A percentile compares a stretch with the other conserved stretches of the same genome.
Conservation (phyloP, 2,113 vertebrate species). For the Puntigrus tetrazona region DNA sequence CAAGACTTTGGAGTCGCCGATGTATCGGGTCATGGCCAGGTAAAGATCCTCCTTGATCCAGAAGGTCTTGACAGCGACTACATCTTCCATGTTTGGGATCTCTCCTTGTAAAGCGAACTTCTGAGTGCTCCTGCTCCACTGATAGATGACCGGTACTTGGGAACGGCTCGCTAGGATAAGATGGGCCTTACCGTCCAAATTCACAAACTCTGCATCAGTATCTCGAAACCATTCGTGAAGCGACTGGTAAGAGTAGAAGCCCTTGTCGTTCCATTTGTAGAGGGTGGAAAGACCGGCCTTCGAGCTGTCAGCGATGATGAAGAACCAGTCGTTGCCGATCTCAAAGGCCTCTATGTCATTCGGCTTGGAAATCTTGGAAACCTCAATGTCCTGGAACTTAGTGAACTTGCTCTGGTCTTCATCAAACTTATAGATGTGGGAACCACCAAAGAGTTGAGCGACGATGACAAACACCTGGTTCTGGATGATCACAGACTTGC, state of each 20-base stretch:
- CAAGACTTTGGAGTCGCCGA: slow-evolving; percentile 94
- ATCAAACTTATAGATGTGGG: slow-evolving; percentile 95
- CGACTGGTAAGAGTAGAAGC: slow-evolving; percentile 95
- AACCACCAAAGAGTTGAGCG: slow-evolving; percentile 96
- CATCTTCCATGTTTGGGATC: slow-evolving; percentile 97
- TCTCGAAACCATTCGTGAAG: slow-evolving; percentile 97
- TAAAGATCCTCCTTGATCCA: slow-evolving; percentile 87
- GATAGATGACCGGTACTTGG: slow-evolving; percentile 94
- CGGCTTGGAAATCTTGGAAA: slow-evolving; percentile 95
- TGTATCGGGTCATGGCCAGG: slow-evolving; percentile 92
- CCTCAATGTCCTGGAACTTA: slow-evolving; percentile 98
- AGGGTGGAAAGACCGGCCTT: slow-evolving; percentile 96
- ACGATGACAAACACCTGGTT: slow-evolving; percentile 96
- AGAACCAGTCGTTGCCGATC: slow-evolving; percentile 90
- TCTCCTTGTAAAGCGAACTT: slow-evolving; percentile 90
- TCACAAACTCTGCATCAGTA: slow-evolving; percentile 91
- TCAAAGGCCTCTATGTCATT: slow-evolving; percentile 96
- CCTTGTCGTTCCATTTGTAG: slow-evolving; percentile 97
- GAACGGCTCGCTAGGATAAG: slow-evolving; percentile 94
- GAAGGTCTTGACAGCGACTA: slow-evolving; percentile 93
- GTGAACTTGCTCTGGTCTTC: slow-evolving; percentile 95
- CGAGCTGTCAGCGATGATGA: slow-evolving; percentile 95
- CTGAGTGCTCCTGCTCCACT: slow-evolving; percentile 90
- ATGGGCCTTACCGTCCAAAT: slow-evolving; percentile 90
- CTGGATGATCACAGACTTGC: slow-evolving; percentile 93